Percentiles rank a stretch among this genome's conserved stretches.
phyloP scores from a whole-genome alignment of 2,888 invertebrate species.

The Malthinus flaveolus region DNA sequence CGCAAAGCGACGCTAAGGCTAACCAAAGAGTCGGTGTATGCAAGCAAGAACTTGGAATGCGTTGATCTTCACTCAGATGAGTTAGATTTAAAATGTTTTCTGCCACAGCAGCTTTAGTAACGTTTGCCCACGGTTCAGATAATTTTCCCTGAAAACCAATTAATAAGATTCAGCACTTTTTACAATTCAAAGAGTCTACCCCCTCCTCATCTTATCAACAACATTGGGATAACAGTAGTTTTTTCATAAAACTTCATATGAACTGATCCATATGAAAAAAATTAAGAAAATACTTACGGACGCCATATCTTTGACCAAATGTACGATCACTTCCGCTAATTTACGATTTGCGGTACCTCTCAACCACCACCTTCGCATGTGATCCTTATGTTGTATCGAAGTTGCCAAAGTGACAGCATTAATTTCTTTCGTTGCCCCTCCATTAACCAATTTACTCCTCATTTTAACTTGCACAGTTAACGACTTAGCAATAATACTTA shows the following conservation, averaged over 20 bases:
- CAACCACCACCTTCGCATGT: slow-evolving; percentile 78
- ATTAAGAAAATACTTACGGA: slow-evolving; percentile 65
- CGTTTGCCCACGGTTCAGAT: slow-evolving; percentile 81
- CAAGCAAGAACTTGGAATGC: slow-evolving; percentile 77
- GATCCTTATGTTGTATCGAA: slow-evolving; percentile 63
- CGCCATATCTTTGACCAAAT: slow-evolving; percentile 89
- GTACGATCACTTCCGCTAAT: slow-evolving; percentile 85
- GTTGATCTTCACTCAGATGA: slow-evolving; percentile 73
- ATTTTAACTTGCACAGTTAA: slow-evolving; percentile 81
- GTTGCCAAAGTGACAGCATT: slow-evolving; percentile 64
- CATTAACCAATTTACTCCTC: slow-evolving; percentile 57
- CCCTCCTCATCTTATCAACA: too few relatives aligned
- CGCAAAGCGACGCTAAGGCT: slow-evolving; percentile 89
- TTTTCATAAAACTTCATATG: too few relatives aligned
- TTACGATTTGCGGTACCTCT: slow-evolving; percentile 82
- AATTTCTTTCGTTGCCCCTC: slow-evolving; percentile 55
- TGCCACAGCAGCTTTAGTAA: slow-evolving; percentile 86
- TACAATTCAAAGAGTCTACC: too few relatives aligned
- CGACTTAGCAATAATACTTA: slow-evolving; percentile 89
- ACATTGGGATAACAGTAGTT: too few relatives aligned
- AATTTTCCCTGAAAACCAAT: slow-evolving; percentile 71
- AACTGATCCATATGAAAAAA: not conserved
- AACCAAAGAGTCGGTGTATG: slow-evolving; percentile 88
- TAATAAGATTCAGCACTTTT: too few relatives aligned
- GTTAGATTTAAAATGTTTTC: slow-evolving; percentile 84